phyloP scores from a whole-genome alignment of 2,113 vertebrate genomes.

The Hiodon alosoides region DNA sequence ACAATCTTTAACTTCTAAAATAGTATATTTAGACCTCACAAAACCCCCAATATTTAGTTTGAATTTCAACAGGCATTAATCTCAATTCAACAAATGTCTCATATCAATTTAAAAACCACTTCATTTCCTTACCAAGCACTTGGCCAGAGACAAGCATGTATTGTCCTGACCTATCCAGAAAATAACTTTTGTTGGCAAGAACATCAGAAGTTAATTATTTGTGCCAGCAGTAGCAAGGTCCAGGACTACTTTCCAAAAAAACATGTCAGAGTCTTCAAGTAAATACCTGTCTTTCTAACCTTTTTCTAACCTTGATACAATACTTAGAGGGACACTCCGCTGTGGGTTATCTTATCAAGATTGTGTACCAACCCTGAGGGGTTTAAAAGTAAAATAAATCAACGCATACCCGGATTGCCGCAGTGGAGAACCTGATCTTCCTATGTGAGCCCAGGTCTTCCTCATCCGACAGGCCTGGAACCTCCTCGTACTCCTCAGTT shows the following conservation, averaged over 20 bases:
- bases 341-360: not conserved
- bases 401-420: conserved; percentile 74
- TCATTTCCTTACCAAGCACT: not conserved
- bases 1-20: too few relatives aligned
- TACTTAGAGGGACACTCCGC: too few relatives aligned
- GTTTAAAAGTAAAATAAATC: not conserved
- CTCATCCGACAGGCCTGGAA: conserved; percentile 78
- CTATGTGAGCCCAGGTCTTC: conserved; percentile 66
- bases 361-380: too few relatives aligned
- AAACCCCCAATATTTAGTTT: too few relatives aligned
- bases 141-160: not conserved
- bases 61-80: too few relatives aligned
- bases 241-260: not conserved
- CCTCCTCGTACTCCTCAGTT: conserved; percentile 70
- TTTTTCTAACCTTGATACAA: too few relatives aligned
- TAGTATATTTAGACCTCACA: too few relatives aligned
- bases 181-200: not conserved
- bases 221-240: not conserved
- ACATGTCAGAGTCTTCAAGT: not conserved
- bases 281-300: not conserved
- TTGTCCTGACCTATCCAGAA: not conserved
- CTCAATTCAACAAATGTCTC: too few relatives aligned
- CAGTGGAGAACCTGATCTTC: conserved; percentile 80
- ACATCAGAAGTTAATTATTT: not conserved
- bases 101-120: too few relatives aligned